These are phyloP conservation scores for Hydrotaea cyrtoneurina DNA, from an alignment of 2,888 invertebrate genomes.

Conservation along the genomic window DNA sequence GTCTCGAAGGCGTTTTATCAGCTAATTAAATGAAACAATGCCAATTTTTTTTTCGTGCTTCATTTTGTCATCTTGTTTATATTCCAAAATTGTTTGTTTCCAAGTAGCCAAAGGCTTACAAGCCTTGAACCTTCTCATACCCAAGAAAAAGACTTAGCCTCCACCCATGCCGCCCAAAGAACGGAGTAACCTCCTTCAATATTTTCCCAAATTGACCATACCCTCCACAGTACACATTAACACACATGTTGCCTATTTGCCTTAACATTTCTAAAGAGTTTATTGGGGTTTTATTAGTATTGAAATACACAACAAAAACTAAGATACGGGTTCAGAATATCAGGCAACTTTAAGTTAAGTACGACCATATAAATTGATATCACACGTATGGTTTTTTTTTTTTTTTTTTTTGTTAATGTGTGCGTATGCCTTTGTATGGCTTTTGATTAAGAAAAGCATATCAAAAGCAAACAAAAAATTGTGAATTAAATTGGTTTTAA, in stretches of 20 bases:
- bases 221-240: not conserved
- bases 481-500: constrained; percentile 67
- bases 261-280: constrained; percentile 4
- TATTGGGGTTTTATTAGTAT: constrained; percentile 4
- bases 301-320: not conserved
- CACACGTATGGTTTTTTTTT: constrained; percentile 26
- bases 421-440: not conserved
- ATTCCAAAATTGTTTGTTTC: not conserved
- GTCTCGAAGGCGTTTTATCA: constrained; percentile 44
- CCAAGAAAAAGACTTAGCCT: not conserved
- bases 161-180: not conserved
- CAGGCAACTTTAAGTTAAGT: constrained; percentile 21
- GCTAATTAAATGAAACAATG: constrained; percentile 40
- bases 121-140: too few relatives aligned
- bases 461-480: constrained; percentile 62
- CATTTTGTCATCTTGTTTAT: not conserved
- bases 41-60: not conserved
- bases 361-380: constrained; percentile 26
- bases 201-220: not conserved
- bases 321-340: constrained; percentile 21
- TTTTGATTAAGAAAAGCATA: constrained; percentile 61
- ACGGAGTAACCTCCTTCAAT: not conserved
- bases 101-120: not conserved
- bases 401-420: not conserved
- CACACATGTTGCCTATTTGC: not conserved